Evolutionary conservation across 2,113 vertebrate genomes (phyloP).

Genomic region (Stegostoma tigrinum): DNA sequence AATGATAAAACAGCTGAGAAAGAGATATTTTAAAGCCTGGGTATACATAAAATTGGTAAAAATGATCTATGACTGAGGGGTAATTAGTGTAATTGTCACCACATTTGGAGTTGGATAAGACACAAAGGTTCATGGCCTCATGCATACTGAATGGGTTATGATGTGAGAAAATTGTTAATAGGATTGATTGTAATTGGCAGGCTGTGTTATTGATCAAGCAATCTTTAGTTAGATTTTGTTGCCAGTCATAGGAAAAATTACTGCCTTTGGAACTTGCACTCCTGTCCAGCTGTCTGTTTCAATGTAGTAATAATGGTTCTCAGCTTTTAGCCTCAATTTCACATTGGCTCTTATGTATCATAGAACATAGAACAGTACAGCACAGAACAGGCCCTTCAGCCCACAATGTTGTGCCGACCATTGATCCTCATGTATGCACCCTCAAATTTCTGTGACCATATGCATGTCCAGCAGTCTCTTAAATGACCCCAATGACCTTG

Average conservation of each 20-base stretch:
- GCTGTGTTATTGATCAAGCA: neutral
- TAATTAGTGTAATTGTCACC: conserved; percentile 16
- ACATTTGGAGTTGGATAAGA: neutral
- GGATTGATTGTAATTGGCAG: neutral
- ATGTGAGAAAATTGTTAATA: neutral
- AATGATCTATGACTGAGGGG: neutral
- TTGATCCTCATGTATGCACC: too few species aligned
- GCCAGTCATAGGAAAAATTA: neutral
- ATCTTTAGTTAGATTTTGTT: neutral
- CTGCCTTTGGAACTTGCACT: neutral
- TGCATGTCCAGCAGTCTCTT: too few species aligned
- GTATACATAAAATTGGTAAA: conserved; percentile 4
- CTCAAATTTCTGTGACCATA: too few species aligned
- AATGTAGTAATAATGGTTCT: neutral
- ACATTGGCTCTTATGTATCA: neutral
- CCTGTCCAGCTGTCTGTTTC: neutral
- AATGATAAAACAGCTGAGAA: conserved; percentile 9
- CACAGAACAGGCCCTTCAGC: too few species aligned
- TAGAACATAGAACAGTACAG: too few species aligned
- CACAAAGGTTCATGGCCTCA: neutral
- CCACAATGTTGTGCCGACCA: too few species aligned
- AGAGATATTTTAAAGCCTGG: neutral
- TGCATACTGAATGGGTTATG: neutral
- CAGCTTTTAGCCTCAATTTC: neutral
- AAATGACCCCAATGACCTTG: too few species aligned